A percentile compares a stretch with the other conserved stretches of the same genome.
Evolutionary conservation across 2,113 vertebrate species (phyloP).

Genomic region (Anhinga rufa): DNA sequence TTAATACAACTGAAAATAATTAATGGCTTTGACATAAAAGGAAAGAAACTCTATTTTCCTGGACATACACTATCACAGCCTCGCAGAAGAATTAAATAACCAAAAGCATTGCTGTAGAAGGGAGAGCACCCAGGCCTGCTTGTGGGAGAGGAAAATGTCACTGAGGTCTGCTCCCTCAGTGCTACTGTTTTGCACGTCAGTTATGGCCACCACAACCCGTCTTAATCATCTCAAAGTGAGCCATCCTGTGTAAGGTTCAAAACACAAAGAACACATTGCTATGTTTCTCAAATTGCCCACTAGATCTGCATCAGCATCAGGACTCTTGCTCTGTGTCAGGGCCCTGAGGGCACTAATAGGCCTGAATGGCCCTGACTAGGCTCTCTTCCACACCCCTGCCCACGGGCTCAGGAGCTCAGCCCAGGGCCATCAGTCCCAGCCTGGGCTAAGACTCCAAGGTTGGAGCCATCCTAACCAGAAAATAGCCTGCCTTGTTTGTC

Average conservation of each 20-base stretch:
- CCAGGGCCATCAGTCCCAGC: background rate
- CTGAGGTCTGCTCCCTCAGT: background rate
- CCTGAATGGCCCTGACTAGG: background rate
- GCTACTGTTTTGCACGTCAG: background rate
- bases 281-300: background rate
- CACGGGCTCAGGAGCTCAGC: background rate
- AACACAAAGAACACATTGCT: background rate
- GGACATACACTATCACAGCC: background rate
- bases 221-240: background rate
- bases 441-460: background rate
- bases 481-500: fast-evolving
- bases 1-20: background rate
- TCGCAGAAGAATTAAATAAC: background rate
- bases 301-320: background rate
- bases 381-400: background rate
- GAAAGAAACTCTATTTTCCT: background rate
- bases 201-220: background rate
- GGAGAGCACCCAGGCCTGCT: background rate
- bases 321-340: background rate
- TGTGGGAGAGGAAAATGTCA: background rate
- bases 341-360: background rate
- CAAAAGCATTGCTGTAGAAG: background rate
- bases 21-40: background rate
- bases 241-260: background rate
- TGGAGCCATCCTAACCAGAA: background rate